phyloP scores from a whole-genome alignment of 2,888 invertebrate species.

The Lamellibrachia satsuma region DNA sequence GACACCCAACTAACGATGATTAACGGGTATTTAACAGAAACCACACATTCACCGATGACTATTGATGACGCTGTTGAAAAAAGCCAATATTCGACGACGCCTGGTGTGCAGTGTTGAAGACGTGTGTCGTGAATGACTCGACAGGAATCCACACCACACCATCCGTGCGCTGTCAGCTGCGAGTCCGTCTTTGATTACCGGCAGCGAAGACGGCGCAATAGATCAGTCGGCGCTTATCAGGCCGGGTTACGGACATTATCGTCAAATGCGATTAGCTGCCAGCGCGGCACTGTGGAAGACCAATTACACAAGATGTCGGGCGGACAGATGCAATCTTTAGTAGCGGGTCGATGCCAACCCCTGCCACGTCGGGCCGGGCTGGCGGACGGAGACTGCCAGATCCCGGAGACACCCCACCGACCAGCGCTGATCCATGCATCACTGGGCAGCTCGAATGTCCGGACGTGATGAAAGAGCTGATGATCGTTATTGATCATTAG shows the following conservation, averaged over 20 bases:
- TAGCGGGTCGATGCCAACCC: neutral
- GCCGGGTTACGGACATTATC: constrained; percentile 2
- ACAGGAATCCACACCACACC: neutral
- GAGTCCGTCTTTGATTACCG: neutral
- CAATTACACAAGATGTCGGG: neutral
- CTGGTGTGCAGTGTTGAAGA: neutral
- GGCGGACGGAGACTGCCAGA: neutral
- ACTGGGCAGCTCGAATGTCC: neutral
- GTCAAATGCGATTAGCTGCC: neutral
- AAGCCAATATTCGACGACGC: neutral
- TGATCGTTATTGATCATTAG: neutral
- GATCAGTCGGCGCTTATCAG: constrained; percentile 5
- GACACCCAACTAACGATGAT: constrained; percentile 17
- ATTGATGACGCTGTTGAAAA: neutral
- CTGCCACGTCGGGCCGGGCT: neutral
- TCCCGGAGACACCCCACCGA: neutral
- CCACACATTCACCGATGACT: neutral
- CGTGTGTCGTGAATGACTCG: neutral
- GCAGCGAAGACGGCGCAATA: neutral
- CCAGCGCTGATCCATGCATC: neutral
- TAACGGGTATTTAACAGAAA: neutral
- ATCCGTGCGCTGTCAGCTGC: neutral
- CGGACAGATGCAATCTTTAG: constrained; percentile 6
- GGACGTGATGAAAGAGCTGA: neutral
- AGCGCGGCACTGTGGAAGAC: neutral